These are phyloP conservation scores for Actinostola sp. DNA, from an alignment of 92 coral and sea anemone species.

Conservation along the genomic window DNA sequence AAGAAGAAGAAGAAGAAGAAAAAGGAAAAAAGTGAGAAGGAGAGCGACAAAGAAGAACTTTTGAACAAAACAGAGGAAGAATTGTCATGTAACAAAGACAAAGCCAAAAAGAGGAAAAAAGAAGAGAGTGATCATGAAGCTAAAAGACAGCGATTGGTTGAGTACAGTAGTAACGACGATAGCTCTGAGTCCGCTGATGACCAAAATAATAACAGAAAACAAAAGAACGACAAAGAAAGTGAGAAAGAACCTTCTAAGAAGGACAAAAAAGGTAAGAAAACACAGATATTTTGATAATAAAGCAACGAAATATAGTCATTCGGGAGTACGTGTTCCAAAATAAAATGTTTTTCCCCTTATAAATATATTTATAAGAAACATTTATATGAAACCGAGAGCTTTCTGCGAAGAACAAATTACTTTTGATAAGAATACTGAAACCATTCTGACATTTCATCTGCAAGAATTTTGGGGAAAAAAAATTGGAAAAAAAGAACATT, in stretches of 20 bases:
- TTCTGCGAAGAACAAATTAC: too few relatives aligned
- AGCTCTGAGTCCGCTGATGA: slow-evolving; percentile 37
- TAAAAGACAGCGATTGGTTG: slow-evolving; percentile 61
- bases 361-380: too few relatives aligned
- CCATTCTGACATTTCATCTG: too few relatives aligned
- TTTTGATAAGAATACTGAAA: too few relatives aligned
- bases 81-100: slow-evolving; percentile 22
- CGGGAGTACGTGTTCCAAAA: too few relatives aligned
- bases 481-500: too few relatives aligned
- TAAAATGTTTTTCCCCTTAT: too few relatives aligned
- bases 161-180: slow-evolving; percentile 64
- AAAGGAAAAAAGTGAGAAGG: slow-evolving; percentile 37
- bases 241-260: slow-evolving; percentile 17
- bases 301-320: too few relatives aligned
- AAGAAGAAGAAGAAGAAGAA: slow-evolving; percentile 24
- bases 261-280: slow-evolving; percentile 20
- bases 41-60: slow-evolving; percentile 38
- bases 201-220: slow-evolving; percentile 2
- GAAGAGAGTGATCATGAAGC: slow-evolving; percentile 34
- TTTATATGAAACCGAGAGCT: too few relatives aligned
- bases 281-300: neutral
- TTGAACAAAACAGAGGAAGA: slow-evolving; percentile 23
- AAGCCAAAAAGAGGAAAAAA: slow-evolving; percentile 54
- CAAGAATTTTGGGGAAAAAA: too few relatives aligned
- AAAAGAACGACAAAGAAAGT: slow-evolving; percentile 7